A percentile compares a stretch with the other conserved stretches of the same genome.
phyloP scores from a whole-genome alignment of 2,113 vertebrate species.

The Dicrurus megarhynchus region DNA sequence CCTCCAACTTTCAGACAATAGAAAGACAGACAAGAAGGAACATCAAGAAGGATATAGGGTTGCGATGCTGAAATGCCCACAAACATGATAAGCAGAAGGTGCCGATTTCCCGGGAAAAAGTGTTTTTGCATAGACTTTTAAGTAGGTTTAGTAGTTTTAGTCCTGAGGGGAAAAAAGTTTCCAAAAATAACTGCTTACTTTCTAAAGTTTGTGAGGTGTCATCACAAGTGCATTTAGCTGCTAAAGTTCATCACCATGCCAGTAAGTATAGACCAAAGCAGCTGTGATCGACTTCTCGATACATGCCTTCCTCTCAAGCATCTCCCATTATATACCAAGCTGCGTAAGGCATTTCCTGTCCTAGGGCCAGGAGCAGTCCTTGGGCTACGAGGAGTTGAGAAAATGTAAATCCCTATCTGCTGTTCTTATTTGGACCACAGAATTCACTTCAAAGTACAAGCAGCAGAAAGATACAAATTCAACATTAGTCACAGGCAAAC shows the following conservation, averaged over 20 bases:
- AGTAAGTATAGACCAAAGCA: constrained; percentile 50
- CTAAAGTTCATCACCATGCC: constrained; percentile 49
- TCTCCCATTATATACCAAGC: not conserved
- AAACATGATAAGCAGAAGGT: not conserved
- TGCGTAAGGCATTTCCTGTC: not conserved
- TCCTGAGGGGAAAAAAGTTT: not conserved
- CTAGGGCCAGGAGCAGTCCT: not conserved
- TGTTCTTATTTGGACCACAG: not conserved
- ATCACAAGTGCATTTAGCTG: constrained; percentile 50
- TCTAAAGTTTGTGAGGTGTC: constrained; percentile 44
- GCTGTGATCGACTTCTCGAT: not conserved
- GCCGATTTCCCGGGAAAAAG: not conserved
- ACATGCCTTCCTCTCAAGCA: not conserved
- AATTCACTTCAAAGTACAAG: constrained; percentile 27
- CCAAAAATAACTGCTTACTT: constrained; percentile 55
- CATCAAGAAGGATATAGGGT: not conserved
- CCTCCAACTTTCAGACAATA: not conserved
- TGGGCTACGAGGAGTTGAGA: not conserved
- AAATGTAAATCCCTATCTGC: not conserved
- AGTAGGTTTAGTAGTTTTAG: constrained; percentile 49
- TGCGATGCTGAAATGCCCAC: not conserved
- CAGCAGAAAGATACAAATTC: constrained; percentile 36
- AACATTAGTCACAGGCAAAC: constrained; percentile 47
- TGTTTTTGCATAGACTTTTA: not conserved
- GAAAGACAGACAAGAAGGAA: not conserved